Conservation (phyloP, 2,113 vertebrate genomes). For the Machaerirhynchus nigripectus region DNA sequence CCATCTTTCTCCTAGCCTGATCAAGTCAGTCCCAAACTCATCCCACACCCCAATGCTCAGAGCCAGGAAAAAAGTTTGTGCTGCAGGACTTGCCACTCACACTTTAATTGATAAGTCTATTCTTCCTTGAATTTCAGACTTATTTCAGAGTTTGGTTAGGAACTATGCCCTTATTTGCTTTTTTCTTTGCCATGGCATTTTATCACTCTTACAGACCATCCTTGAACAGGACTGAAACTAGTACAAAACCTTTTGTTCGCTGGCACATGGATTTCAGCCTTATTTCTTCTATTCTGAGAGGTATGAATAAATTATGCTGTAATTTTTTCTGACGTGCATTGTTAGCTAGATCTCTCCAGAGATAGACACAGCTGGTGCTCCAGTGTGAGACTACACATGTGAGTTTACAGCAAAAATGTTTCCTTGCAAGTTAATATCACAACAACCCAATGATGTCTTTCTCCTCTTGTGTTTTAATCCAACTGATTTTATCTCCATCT, state of each 20-base stretch:
- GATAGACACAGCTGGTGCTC: constrained; percentile 9
- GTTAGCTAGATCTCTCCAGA: constrained; percentile 9
- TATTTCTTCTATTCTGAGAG: neutral
- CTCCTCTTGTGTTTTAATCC: neutral
- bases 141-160: neutral
- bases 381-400: neutral
- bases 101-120: neutral
- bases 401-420: neutral
- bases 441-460: neutral
- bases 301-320: constrained; percentile 1
- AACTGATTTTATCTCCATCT: constrained; percentile 16
- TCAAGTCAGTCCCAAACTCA: neutral
- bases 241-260: neutral
- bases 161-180: neutral
- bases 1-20: neutral
- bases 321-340: neutral
- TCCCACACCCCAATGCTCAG: neutral
- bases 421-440: neutral
- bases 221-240: neutral
- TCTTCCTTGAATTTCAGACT: neutral
- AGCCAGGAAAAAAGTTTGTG: neutral
- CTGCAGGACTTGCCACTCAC: neutral
- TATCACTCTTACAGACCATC: neutral
- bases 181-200: neutral
- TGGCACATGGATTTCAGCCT: neutral